Conservation (phyloP, 2,797 vertebrate species). For the Phalanger gymnotis region DNA sequence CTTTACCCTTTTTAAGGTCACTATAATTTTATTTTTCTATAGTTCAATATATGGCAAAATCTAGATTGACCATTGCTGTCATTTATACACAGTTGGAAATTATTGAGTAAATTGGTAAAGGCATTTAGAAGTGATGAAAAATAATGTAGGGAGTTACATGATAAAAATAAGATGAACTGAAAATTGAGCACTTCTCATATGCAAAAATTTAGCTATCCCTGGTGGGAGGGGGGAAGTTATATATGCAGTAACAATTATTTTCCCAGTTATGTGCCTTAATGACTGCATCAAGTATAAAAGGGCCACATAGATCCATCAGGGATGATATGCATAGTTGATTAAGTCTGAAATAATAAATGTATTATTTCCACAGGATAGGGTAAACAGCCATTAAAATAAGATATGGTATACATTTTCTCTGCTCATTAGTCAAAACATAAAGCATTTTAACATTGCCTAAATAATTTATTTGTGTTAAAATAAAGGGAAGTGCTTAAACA, state of each 20-base stretch:
- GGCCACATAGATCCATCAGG: constrained; percentile 74
- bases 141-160: not conserved
- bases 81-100: not conserved
- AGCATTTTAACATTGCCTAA: constrained; percentile 83
- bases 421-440: constrained; percentile 85
- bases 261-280: constrained; percentile 74
- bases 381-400: constrained; percentile 85
- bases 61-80: not conserved
- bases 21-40: not conserved
- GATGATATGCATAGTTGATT: constrained; percentile 79
- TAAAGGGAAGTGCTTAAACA: constrained; percentile 85
- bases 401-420: constrained; percentile 76
- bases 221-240: not conserved
- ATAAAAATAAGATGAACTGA: not conserved
- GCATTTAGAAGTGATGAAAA: not conserved
- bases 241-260: constrained; percentile 73
- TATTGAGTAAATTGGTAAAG: not conserved
- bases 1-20: not conserved
- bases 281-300: constrained; percentile 66
- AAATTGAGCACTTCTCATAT: not conserved
- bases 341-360: constrained; percentile 82
- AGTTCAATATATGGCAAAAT: not conserved
- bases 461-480: constrained; percentile 86
- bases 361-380: constrained; percentile 80
- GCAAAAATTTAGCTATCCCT: constrained; percentile 36